Percentiles rank a stretch among this genome's conserved stretches.
Evolutionary conservation across 2,888 invertebrate species (phyloP).

Genomic region (Netelia virgata): DNA sequence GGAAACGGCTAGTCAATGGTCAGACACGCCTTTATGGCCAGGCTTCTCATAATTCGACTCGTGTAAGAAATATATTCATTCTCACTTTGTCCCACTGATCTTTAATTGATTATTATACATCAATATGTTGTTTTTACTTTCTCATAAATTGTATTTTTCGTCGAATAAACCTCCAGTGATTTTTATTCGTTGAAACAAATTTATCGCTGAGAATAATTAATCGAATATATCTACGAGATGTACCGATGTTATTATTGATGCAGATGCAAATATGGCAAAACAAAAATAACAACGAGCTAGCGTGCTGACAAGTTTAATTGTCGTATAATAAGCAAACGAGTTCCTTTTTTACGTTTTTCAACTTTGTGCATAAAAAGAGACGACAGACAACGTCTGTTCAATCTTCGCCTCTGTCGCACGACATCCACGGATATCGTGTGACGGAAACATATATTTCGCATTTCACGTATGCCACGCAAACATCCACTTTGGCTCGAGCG

Average conservation of each 20-base stretch:
- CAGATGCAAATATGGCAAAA: not conserved
- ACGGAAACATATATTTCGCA: conserved; percentile 64
- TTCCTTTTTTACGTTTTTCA: not conserved
- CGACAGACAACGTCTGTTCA: conserved; percentile 1
- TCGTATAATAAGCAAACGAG: not conserved
- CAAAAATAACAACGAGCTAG: not conserved
- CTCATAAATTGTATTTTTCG: not conserved
- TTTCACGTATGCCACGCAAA: conserved; percentile 67
- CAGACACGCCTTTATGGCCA: conserved; percentile 31
- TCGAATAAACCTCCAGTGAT: too few relatives aligned
- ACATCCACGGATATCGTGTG: not conserved
- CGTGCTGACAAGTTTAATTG: conserved; percentile 8
- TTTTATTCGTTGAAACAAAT: not conserved
- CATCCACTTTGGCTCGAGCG: conserved; percentile 68
- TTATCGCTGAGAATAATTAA: not conserved
- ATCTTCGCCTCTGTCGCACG: not conserved
- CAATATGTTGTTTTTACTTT: not conserved
- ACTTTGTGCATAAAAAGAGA: not conserved
- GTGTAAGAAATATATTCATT: too few relatives aligned
- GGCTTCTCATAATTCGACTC: not conserved
- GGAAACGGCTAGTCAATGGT: conserved; percentile 41
- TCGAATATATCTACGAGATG: not conserved
- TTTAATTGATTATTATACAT: too few relatives aligned
- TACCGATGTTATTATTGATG: not conserved
- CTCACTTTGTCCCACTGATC: too few relatives aligned